phyloP scores from a whole-genome alignment of 2,888 invertebrate genomes.

The Drosophila yooni region DNA sequence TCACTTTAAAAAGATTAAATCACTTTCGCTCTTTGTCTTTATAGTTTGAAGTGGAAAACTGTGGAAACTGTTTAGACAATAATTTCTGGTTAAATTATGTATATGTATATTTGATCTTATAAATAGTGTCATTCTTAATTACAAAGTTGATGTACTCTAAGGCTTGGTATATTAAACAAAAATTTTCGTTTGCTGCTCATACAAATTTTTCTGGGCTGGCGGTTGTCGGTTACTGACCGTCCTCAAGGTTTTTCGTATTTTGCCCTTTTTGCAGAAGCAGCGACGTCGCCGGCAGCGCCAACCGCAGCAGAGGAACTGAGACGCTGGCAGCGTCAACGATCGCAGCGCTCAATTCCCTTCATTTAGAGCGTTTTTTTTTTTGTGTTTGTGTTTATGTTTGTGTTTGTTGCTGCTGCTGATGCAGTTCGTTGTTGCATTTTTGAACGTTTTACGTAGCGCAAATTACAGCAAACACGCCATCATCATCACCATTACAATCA shows the following conservation, averaged over 20 bases:
- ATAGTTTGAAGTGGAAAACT: background rate
- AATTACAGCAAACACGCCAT: slow-evolving; percentile 84
- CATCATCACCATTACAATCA: slow-evolving; percentile 67
- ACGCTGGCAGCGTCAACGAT: slow-evolving; percentile 75
- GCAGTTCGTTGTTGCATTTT: slow-evolving; percentile 74
- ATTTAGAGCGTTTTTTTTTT: slow-evolving; percentile 76
- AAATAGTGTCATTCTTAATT: background rate
- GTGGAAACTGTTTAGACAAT: background rate
- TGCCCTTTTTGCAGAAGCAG: slow-evolving; percentile 74
- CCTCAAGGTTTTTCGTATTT: slow-evolving; percentile 83
- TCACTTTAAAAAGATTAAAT: background rate
- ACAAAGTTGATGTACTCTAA: background rate
- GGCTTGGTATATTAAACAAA: slow-evolving; percentile 51
- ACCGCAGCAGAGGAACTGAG: slow-evolving; percentile 46
- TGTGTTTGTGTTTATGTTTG: slow-evolving; percentile 22
- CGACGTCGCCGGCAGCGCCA: slow-evolving; percentile 31
- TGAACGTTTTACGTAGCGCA: slow-evolving; percentile 83
- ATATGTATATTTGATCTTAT: background rate
- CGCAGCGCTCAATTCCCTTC: slow-evolving; percentile 80
- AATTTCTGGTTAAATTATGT: background rate
- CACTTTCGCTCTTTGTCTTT: background rate
- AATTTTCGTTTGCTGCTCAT: slow-evolving; percentile 71
- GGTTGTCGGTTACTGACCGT: slow-evolving; percentile 83
- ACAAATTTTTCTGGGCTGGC: slow-evolving; percentile 80
- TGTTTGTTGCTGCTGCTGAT: slow-evolving; percentile 42